Percentiles rank a stretch among this genome's conserved stretches.
phyloP scores from a whole-genome alignment of 2,113 vertebrate species.

The Micronycteris hirsuta region DNA sequence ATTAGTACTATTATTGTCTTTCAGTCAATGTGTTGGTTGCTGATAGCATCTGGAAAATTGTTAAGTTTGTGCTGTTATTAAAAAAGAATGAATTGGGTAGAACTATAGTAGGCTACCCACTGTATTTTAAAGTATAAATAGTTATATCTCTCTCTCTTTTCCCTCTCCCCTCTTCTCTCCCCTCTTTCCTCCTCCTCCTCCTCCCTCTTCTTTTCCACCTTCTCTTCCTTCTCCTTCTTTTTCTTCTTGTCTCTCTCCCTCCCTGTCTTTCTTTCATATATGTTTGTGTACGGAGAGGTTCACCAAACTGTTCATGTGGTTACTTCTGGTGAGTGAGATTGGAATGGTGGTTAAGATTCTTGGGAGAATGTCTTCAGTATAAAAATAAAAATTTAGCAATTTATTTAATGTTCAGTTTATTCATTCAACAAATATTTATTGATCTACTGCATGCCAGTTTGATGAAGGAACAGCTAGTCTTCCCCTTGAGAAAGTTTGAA shows the following conservation, averaged over 20 bases:
- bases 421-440: neutral
- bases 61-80: neutral
- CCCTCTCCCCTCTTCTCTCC: too few species aligned
- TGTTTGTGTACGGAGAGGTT: neutral
- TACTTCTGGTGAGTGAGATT: neutral
- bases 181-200: too few species aligned
- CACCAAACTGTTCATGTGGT: neutral
- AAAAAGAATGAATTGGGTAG: neutral
- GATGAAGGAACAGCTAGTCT: neutral
- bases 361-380: neutral
- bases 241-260: neutral
- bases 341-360: neutral
- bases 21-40: neutral
- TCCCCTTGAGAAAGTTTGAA: neutral
- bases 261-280: neutral
- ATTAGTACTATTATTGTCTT: too few species aligned
- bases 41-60: conserved; percentile 22
- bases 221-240: neutral
- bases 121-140: neutral
- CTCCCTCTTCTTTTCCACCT: too few species aligned
- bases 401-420: neutral
- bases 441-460: neutral
- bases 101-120: neutral
- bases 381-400: neutral
- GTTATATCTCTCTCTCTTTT: neutral